Evolutionary conservation across 2,113 vertebrate species (phyloP).

Genomic region (Globicephala melas): DNA sequence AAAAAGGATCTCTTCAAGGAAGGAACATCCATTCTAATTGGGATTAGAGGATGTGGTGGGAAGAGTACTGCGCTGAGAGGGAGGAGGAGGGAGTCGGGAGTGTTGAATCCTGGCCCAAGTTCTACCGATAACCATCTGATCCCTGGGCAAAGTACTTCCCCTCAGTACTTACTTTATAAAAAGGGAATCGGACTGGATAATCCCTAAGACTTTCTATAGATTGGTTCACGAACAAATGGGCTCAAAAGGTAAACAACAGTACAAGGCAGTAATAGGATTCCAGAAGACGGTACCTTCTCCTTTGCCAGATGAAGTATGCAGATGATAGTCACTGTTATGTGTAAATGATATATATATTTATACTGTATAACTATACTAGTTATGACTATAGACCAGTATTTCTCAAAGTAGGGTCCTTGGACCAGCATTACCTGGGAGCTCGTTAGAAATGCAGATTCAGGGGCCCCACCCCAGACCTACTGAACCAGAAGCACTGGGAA

Average conservation of each 20-base stretch:
- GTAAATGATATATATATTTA: background rate
- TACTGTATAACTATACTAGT: background rate
- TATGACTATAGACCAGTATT: background rate
- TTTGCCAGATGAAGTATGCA: background rate
- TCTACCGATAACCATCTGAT: background rate
- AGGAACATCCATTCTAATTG: background rate
- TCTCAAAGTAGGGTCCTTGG: background rate
- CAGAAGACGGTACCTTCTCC: background rate
- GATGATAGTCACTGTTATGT: background rate
- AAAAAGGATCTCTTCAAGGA: background rate
- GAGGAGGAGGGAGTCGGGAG: background rate
- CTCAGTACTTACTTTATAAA: background rate
- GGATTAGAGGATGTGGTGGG: background rate
- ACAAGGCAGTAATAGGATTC: background rate
- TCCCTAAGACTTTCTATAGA: background rate
- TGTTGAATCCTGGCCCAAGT: background rate
- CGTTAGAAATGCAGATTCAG: conserved; percentile 5
- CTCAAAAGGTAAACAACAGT: background rate
- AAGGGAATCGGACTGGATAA: background rate
- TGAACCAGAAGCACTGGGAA: background rate
- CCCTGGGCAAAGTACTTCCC: background rate
- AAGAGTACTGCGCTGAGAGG: background rate
- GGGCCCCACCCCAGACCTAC: background rate
- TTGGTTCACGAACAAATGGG: conserved; percentile 12
- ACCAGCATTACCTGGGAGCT: background rate